phyloP scores from a whole-genome alignment of 2,797 vertebrate species.

The Rhyacichthys aspro region DNA sequence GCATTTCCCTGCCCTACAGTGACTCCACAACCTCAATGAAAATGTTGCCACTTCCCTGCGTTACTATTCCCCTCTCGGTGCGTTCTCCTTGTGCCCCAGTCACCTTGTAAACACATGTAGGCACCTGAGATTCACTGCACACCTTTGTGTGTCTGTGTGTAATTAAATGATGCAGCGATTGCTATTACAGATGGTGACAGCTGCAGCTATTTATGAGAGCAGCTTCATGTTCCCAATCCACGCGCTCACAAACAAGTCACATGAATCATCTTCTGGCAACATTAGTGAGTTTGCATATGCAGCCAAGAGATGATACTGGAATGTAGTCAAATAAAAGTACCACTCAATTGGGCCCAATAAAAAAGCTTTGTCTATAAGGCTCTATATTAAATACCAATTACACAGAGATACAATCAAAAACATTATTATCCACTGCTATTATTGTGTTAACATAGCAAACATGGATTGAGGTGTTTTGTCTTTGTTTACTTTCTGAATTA shows the following conservation, averaged over 20 bases:
- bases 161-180: slow-evolving; percentile 40
- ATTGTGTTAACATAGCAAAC: slow-evolving; percentile 49
- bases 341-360: slow-evolving; percentile 19
- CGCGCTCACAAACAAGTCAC: slow-evolving; percentile 30
- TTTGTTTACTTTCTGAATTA: slow-evolving; percentile 49
- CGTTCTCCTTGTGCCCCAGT: slow-evolving; percentile 3
- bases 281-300: slow-evolving; percentile 27
- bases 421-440: slow-evolving; percentile 13
- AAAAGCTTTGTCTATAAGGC: neutral
- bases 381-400: neutral
- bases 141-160: slow-evolving; percentile 12
- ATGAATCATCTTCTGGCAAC: slow-evolving; percentile 43
- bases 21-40: slow-evolving; percentile 38
- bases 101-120: slow-evolving; percentile 23
- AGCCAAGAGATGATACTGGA: slow-evolving; percentile 29
- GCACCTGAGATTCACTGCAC: slow-evolving; percentile 23
- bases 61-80: too few relatives aligned
- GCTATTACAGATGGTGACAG: slow-evolving; percentile 43
- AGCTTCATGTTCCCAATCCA: slow-evolving; percentile 42
- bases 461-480: slow-evolving; percentile 39
- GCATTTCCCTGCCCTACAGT: slow-evolving; percentile 32
- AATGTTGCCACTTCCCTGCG: neutral
- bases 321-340: slow-evolving; percentile 31
- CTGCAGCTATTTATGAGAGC: slow-evolving; percentile 39
- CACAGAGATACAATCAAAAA: slow-evolving; percentile 15